Conservation (phyloP, 2,888 invertebrate species). For the Eilema sororculum region DNA sequence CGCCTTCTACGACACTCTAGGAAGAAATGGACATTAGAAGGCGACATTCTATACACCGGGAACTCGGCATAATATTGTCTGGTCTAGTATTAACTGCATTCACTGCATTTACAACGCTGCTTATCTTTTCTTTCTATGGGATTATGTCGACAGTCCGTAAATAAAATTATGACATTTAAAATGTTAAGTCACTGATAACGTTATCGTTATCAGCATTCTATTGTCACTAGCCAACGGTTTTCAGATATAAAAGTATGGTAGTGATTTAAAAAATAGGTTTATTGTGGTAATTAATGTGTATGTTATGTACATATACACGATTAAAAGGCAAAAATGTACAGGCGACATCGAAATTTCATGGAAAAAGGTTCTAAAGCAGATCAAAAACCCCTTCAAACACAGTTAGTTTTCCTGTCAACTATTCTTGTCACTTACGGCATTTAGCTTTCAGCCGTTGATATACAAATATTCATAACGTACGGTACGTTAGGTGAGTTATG, state of each 20-base stretch:
- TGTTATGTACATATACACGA: too few species aligned
- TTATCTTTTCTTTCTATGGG: not conserved
- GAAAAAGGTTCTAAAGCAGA: too few species aligned
- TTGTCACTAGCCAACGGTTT: not conserved
- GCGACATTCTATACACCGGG: too few species aligned
- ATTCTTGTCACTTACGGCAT: too few species aligned
- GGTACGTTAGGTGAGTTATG: not conserved
- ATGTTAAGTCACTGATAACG: slow-evolving; percentile 24
- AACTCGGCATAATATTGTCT: not conserved
- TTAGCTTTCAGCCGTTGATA: too few species aligned
- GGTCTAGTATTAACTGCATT: not conserved
- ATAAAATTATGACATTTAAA: slow-evolving; percentile 14
- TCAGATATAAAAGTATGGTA: not conserved
- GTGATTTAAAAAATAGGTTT: slow-evolving; percentile 13
- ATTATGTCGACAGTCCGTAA: slow-evolving; percentile 1
- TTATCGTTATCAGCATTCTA: slow-evolving; percentile 15
- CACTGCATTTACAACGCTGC: too few species aligned
- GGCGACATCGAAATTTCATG: too few species aligned
- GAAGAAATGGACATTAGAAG: too few species aligned
- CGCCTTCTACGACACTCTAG: too few species aligned
- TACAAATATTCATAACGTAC: not conserved
- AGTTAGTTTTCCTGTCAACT: too few species aligned
- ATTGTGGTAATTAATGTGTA: slow-evolving; percentile 12
- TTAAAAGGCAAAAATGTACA: slow-evolving; percentile 9
- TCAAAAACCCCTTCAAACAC: too few species aligned